Base-by-base conservation (phyloP, 2,797 vertebrate genomes). In the Bradypodion ventrale region DNA sequence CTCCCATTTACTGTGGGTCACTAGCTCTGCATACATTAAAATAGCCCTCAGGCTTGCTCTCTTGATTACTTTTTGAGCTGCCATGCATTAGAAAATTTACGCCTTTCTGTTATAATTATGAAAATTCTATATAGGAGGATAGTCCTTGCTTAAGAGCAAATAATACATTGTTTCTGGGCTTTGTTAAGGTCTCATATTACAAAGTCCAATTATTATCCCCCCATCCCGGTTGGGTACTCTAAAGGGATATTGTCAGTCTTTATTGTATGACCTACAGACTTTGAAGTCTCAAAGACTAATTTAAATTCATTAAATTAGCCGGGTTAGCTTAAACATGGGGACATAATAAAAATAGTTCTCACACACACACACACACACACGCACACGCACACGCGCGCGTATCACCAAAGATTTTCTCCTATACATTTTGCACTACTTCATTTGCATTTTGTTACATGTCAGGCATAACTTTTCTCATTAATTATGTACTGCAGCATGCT, bases 21-120 rank as follows among this genome's bases (percentile, higher is more conserved):
- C 96, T 97, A 97, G 97, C 97, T 98, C 96, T 97, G 98, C 98
- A 98, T 98, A 97, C 97, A 98, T 98, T 98, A 99, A 98, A 97
- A 96, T 97, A 97, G 97, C 97, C 98, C 98, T 94, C 95, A 95
- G 96, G 98, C 98, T 97, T 96, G 97, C 97, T 98, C 97, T 96
- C 97, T 96, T 98, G 98, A 99, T 99, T 99, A 98, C 98, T 98
- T 98, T 97, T 97, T 96, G 97, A 98, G 97, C 97, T 97, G 97
- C 97, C 94, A 95, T 96, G 96, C 96, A 96, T 98, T 97, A 93
- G 95, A 95, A 97, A 98, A 98, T 98, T 95, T 98, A 97, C 95
- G 95, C 97, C 97, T 97, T 98, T 98, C 97, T 95, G 94, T 97
- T 97, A 97, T 96, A 98, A 98, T 98, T 98, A 98, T 97, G 96